Base-by-base conservation (phyloP, 2,797 vertebrate species). In the Xenopus petersii region DNA sequence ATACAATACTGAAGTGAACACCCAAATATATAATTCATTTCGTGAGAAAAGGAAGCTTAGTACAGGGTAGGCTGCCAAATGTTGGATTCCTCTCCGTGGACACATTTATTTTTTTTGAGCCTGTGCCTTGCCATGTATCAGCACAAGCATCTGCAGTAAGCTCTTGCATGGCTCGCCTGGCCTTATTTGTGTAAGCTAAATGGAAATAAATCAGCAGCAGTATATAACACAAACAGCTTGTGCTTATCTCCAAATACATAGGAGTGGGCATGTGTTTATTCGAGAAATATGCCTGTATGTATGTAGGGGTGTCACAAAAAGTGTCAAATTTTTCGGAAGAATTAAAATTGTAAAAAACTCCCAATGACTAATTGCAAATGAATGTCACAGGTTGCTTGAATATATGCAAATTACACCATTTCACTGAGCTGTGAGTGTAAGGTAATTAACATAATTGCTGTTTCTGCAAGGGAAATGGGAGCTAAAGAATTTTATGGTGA, bases 1-100 rank as follows among this genome's bases (percentile, higher is more conserved):
- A 30, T 30, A 30, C 26, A 30, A 2, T 30, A 30, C 26, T 30
- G 26, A 30, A 30, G 26, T 42, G 49, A 51, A 17, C 64, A 59
- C 59, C 70, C 70, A 77, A 77, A 73, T 73, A 72, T 77, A 63
- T 68, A 33, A 58, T 46, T 77, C 30, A 73, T 73, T 69, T 64
- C 64, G 36, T 15, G 59, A 69, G 66, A 70, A 77, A 73, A 58
- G 60, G 61, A 47, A 60, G 33, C 10, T 42, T 42, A 42, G 47
- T 48, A 64, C 17, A 65, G 21, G 16, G 30, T 10, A 21, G 36
- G 2, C 58, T 73, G 75, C 70, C 70, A 69, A 48, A 61, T 12
- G 36, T 11, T 48, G 48, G 46, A 63, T 67, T 48, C 48, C 62
- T 61, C 47, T 77, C 70, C 17, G 48, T 12, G 55, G 49, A 66